Percentiles rank a stretch among this genome's conserved stretches.
Conservation (phyloP, 2,113 vertebrate species). For the Artemisiospiza belli region DNA sequence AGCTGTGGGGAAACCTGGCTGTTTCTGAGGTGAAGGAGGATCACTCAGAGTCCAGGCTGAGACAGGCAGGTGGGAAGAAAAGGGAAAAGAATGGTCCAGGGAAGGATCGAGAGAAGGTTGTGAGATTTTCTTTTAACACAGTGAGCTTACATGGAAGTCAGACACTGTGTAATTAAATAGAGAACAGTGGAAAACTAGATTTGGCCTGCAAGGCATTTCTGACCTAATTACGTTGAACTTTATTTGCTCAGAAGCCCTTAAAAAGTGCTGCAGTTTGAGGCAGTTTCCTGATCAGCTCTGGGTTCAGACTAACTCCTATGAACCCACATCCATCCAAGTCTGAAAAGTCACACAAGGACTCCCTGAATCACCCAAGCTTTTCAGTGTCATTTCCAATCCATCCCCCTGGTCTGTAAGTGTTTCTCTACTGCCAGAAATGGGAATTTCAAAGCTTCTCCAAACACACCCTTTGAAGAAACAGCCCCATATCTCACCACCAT, state of each 20-base stretch:
- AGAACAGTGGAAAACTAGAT: slow-evolving; percentile 58
- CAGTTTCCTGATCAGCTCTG: neutral
- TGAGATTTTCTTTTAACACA: slow-evolving; percentile 15
- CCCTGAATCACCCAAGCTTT: neutral
- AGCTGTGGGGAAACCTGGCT: neutral
- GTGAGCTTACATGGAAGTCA: slow-evolving; percentile 13
- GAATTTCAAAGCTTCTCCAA: neutral
- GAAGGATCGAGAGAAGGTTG: neutral
- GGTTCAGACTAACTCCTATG: neutral
- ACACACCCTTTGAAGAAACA: neutral
- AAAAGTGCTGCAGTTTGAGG: slow-evolving; percentile 25
- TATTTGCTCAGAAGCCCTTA: slow-evolving; percentile 58
- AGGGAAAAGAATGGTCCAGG: neutral
- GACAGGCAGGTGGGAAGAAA: neutral
- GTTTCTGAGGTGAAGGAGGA: neutral
- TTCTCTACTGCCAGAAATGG: neutral
- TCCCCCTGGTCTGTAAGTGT: neutral
- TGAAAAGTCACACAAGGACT: neutral
- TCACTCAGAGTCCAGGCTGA: neutral
- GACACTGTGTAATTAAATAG: slow-evolving; percentile 47
- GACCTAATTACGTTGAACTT: slow-evolving; percentile 58
- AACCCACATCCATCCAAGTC: neutral
- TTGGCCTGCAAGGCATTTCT: slow-evolving; percentile 61
- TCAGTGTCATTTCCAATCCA: neutral
- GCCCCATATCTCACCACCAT: neutral